A percentile compares a stretch with the other conserved stretches of the same genome.
Evolutionary conservation across 2,113 vertebrate genomes (phyloP).

Genomic region (Budorcas taxicolor): DNA sequence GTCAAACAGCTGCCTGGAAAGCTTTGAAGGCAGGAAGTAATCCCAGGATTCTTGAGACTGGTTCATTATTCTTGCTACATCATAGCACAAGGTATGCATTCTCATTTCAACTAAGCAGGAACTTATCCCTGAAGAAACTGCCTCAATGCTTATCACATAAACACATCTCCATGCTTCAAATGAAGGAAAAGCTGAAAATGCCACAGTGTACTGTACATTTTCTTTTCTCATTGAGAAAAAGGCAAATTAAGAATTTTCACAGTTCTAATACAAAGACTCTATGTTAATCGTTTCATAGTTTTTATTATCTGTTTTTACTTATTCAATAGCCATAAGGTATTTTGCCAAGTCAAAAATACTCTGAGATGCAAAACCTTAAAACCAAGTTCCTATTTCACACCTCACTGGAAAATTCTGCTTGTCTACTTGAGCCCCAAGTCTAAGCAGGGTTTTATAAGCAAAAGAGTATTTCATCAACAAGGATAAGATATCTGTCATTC

Average conservation of each 20-base stretch:
- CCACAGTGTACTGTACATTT: not conserved
- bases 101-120: not conserved
- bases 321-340: not conserved
- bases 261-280: not conserved
- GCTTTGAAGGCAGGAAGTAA: not conserved
- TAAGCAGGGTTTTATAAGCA: not conserved
- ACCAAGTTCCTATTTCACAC: not conserved
- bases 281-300: not conserved
- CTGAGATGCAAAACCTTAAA: not conserved
- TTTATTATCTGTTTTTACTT: not conserved
- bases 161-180: not conserved
- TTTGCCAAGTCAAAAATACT: conserved; percentile 17
- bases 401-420: not conserved
- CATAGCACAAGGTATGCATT: not conserved
- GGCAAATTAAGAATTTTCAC: not conserved
- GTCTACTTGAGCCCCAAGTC: not conserved
- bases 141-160: not conserved
- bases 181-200: not conserved
- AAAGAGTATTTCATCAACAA: not conserved
- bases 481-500: not conserved
- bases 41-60: not conserved
- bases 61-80: not conserved
- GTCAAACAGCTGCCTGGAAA: not conserved
- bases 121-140: not conserved
- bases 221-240: not conserved